Evolutionary conservation across 2,797 vertebrate genomes (phyloP).

Genomic region (Dendrocincla fuliginosa): DNA sequence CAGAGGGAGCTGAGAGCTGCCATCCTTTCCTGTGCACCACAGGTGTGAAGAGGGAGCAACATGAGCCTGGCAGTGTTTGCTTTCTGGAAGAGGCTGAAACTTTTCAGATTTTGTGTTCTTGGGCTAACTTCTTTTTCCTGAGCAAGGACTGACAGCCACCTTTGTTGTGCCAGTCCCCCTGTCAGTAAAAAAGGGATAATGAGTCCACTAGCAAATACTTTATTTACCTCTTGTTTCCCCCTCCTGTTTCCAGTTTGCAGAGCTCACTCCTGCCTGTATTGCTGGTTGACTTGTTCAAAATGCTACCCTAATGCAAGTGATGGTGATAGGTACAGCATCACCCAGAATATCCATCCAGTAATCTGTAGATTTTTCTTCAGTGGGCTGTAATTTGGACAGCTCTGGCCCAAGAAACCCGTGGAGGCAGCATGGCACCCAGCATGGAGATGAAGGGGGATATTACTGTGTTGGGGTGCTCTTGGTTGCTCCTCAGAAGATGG

Average conservation of each 20-base stretch:
- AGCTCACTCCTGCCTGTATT: background rate
- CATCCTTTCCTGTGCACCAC: background rate
- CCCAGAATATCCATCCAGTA: background rate
- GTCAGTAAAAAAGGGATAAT: background rate
- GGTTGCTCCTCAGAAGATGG: background rate
- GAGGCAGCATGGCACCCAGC: background rate
- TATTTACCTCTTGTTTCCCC: background rate
- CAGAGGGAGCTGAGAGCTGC: background rate
- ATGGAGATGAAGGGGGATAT: background rate
- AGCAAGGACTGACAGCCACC: background rate
- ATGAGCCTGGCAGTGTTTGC: background rate
- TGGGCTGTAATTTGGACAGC: background rate
- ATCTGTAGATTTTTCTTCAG: background rate
- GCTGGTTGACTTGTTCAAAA: background rate
- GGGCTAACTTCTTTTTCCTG: background rate
- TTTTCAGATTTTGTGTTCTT: background rate
- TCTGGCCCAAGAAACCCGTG: background rate
- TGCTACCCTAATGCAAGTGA: background rate
- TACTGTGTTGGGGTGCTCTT: background rate
- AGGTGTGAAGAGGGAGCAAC: background rate
- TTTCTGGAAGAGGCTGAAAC: background rate
- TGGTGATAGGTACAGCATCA: background rate
- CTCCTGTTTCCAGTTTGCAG: background rate
- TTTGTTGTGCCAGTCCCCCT: background rate
- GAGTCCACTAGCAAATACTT: background rate